Conservation (phyloP, 1,140 invertebrate species). For the Diorhabda elongata region DNA sequence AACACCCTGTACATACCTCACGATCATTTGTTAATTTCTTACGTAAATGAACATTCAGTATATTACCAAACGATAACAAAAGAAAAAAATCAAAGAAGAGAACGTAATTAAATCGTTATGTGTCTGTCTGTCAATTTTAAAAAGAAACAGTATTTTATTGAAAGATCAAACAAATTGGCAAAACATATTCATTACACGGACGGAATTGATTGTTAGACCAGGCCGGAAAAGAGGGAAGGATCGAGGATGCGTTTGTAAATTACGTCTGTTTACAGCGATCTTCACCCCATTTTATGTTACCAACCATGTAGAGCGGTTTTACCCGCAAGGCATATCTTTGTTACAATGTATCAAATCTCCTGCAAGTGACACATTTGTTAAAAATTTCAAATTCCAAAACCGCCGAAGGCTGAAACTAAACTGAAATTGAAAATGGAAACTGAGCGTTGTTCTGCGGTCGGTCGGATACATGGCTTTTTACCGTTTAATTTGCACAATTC, state of each 20-base stretch:
- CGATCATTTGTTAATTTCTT: too few species aligned
- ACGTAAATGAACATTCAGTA: too few species aligned
- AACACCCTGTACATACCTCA: too few species aligned
- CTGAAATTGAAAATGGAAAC: slow-evolving; percentile 2
- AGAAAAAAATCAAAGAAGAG: too few species aligned
- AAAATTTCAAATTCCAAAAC: slow-evolving; percentile 38
- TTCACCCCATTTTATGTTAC: slow-evolving; percentile 9
- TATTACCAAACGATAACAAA: too few species aligned
- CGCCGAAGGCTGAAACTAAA: background rate
- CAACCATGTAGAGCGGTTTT: slow-evolving; percentile 4
- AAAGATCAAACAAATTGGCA: slow-evolving; percentile 2
- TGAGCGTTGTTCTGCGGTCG: background rate
- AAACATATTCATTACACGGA: background rate
- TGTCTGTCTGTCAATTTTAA: background rate
- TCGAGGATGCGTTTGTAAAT: slow-evolving; percentile 11
- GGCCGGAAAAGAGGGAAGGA: background rate
- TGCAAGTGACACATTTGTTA: slow-evolving; percentile 46
- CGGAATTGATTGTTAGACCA: background rate
- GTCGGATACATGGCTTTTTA: background rate
- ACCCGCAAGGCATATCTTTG: slow-evolving; percentile 17
- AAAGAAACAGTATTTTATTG: background rate
- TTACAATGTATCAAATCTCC: slow-evolving; percentile 37
- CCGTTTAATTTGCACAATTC: slow-evolving; percentile 31
- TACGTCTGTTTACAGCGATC: slow-evolving; percentile 19
- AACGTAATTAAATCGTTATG: too few species aligned